Percentiles rank a stretch among this genome's conserved stretches.
These are phyloP conservation scores for Tragelaphus buxtoni DNA, from an alignment of 2,113 vertebrate genomes.

Conservation along the genomic window DNA sequence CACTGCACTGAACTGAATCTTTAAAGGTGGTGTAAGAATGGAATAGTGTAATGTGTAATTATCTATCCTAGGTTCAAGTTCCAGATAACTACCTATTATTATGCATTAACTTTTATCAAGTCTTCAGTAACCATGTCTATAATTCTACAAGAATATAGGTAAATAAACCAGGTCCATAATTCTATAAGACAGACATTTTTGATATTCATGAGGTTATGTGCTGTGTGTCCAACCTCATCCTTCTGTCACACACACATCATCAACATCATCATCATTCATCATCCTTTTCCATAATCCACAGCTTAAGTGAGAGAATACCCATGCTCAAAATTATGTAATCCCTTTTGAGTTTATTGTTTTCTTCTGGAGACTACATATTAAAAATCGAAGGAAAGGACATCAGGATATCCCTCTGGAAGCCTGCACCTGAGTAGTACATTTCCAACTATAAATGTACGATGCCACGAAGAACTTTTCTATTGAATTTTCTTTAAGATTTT, in stretches of 20 bases:
- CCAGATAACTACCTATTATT: background rate
- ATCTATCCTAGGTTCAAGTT: background rate
- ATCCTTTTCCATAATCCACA: background rate
- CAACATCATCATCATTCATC: background rate
- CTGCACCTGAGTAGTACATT: background rate
- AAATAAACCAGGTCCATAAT: background rate
- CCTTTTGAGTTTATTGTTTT: background rate
- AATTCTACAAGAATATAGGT: background rate
- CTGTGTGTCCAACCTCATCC: background rate
- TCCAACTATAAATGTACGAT: background rate
- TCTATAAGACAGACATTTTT: background rate
- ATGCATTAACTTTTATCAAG: conserved; percentile 6
- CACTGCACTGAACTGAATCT: background rate
- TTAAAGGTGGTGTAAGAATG: background rate
- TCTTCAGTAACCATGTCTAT: background rate
- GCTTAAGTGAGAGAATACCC: background rate
- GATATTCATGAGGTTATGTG: background rate
- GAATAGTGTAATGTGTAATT: background rate
- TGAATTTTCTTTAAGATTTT: background rate
- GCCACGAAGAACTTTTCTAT: background rate
- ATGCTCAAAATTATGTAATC: background rate
- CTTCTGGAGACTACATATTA: background rate
- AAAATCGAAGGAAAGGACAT: background rate
- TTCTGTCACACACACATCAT: background rate
- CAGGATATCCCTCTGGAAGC: background rate